Evolutionary conservation across 2,113 vertebrate species (phyloP), one percentile per base, ranked within the genome.

Genomic region (Mionectes macconnelli): DNA sequence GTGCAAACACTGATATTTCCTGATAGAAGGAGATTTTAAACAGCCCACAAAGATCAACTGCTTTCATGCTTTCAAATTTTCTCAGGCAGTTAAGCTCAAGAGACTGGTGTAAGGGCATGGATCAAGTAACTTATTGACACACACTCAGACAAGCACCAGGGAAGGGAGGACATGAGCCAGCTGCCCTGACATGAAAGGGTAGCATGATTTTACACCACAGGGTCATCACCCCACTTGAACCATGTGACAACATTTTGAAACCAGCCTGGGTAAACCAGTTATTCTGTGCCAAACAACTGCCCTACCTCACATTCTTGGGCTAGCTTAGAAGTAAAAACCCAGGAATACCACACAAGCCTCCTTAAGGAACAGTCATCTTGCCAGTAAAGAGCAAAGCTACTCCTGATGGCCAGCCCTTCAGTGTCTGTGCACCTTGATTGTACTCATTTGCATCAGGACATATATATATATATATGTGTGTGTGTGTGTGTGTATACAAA

Each of bases 81-180:
- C 82, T 87, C 73, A 68, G 87, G 69, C 89, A 87, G 91, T 67
- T 91, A 96, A 96, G 30, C 92, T 96, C 91, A 66, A 60, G 90
- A 93, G 90, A 93, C 59, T 57, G 10, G 37, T 42, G 33, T 16
- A 72, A 68, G 67, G 92, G 59, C 66, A 70, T 12, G 42, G 84
- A 90, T 97, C 89, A 84, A 86, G 68, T 94, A 92, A 76, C 60
- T 93, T 96, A 94, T 60, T 96, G 81, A 96, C 89, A 91, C 31
- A 75, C 13, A 78, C 1, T 2, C 30, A 79, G 63, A 68, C 10
- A 19, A 90, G 69, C 72, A 35, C 57, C 55, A 63, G 53, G 60
- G 76, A 89, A 93, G 16, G 52, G 12, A 79, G 72, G 74, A 89
- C 62, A 67, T 6, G 18, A 87, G 73, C 79, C 91, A 95, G 76